Conservation (phyloP, 2,113 vertebrate genomes). For the Notarius quadriscutis region DNA sequence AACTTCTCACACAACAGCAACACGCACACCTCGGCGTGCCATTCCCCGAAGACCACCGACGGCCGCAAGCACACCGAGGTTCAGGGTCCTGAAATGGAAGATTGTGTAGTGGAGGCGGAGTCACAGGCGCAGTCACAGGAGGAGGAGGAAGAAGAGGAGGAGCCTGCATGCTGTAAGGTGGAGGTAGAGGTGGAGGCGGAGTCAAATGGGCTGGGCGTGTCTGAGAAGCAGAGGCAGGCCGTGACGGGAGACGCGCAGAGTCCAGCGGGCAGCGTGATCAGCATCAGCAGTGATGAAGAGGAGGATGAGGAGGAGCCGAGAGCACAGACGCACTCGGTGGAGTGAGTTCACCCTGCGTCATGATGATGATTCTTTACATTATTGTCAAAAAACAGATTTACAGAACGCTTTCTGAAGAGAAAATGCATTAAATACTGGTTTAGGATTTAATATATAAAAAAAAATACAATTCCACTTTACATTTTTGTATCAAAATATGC, state of each 20-base stretch:
- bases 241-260: conserved; percentile 85
- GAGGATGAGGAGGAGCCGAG: conserved; percentile 78
- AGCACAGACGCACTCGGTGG: conserved; percentile 77
- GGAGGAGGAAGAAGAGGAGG: conserved; percentile 58
- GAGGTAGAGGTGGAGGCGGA: conserved; percentile 70
- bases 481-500: not conserved
- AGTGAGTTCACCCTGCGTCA: conserved; percentile 74
- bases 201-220: conserved; percentile 64
- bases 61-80: conserved; percentile 78
- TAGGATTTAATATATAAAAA: not conserved
- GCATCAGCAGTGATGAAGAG: conserved; percentile 93
- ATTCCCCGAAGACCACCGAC: conserved; percentile 89
- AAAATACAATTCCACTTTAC: not conserved
- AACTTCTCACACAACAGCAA: conserved; percentile 84
- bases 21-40: conserved; percentile 83
- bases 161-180: conserved; percentile 68
- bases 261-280: conserved; percentile 90
- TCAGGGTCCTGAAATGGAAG: conserved; percentile 72
- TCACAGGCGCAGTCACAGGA: conserved; percentile 76
- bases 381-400: not conserved
- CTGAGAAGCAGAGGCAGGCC: conserved; percentile 82
- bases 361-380: not conserved
- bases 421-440: not conserved
- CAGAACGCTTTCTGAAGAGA: not conserved
- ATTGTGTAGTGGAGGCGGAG: conserved; percentile 73